Conservation (phyloP, 2,888 invertebrate genomes). For the Microctonus hyperodae region DNA sequence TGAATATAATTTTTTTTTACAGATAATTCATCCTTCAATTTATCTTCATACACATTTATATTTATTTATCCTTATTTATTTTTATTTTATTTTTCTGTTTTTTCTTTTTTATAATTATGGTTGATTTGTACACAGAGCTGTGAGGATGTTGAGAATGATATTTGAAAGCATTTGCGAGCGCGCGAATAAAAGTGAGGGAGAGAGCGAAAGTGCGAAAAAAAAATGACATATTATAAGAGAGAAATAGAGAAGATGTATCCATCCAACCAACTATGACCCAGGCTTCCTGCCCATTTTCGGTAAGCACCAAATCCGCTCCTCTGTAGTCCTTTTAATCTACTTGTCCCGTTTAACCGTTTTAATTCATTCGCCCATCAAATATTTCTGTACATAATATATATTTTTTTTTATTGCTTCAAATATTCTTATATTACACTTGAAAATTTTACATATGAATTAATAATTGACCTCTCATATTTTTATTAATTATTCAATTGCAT, state of each 20-base stretch:
- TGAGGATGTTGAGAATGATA: conserved; percentile 32
- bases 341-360: conserved; percentile 57
- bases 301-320: conserved; percentile 63
- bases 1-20: background rate
- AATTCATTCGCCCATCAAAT: no score
- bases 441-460: background rate
- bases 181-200: conserved; percentile 27
- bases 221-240: conserved; percentile 31
- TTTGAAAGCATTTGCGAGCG: background rate
- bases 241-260: conserved; percentile 58
- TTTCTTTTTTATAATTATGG: conserved; percentile 18
- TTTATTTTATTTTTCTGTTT: conserved; percentile 4
- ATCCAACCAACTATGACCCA: conserved; percentile 61
- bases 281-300: conserved; percentile 63
- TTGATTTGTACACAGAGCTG: conserved; percentile 32
- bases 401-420: conserved; percentile 25
- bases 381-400: conserved; percentile 29
- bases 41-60: background rate
- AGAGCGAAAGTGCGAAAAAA: conserved; percentile 35
- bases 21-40: background rate
- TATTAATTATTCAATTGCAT: background rate
- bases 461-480: background rate
- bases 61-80: conserved; percentile 14
- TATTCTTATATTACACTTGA: conserved; percentile 8
- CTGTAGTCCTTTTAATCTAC: conserved; percentile 63